phyloP scores from a whole-genome alignment of 2,888 invertebrate genomes.

The Rhogogaster chlorosoma region DNA sequence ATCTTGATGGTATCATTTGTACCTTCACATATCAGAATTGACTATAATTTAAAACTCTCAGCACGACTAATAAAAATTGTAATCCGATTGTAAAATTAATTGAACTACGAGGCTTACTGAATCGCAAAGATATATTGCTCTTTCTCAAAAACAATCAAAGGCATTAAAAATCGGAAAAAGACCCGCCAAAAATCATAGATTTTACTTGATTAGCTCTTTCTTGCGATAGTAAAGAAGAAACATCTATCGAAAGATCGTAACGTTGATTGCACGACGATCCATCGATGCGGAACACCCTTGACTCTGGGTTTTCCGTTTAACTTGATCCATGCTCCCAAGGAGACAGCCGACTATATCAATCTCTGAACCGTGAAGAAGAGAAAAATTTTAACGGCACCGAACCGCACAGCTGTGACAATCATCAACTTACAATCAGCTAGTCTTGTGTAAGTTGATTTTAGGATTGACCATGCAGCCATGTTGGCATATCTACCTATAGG shows the following conservation, averaged over 20 bases:
- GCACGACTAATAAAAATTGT: neutral
- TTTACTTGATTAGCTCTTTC: neutral
- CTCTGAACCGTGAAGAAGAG: neutral
- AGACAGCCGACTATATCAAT: neutral
- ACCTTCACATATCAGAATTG: neutral
- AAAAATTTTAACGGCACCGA: neutral
- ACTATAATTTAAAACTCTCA: neutral
- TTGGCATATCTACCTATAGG: no score
- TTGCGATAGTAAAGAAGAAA: neutral
- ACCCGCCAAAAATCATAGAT: neutral
- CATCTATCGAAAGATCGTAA: neutral
- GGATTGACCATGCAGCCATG: neutral
- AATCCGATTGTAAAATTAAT: neutral
- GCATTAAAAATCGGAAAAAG: neutral
- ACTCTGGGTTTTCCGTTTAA: neutral
- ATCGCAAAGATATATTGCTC: neutral
- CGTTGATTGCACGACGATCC: neutral
- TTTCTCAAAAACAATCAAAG: neutral
- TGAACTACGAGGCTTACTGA: neutral
- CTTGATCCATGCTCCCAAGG: neutral
- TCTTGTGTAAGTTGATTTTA: neutral
- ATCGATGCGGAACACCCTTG: constrained; percentile 12
- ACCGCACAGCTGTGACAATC: neutral
- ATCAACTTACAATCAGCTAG: neutral
- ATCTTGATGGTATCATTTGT: neutral